Percentiles rank a stretch among this genome's conserved stretches.
These are phyloP conservation scores for Pseudochirops corinnae DNA, from an alignment of 2,797 vertebrate genomes.

Conservation along the genomic window DNA sequence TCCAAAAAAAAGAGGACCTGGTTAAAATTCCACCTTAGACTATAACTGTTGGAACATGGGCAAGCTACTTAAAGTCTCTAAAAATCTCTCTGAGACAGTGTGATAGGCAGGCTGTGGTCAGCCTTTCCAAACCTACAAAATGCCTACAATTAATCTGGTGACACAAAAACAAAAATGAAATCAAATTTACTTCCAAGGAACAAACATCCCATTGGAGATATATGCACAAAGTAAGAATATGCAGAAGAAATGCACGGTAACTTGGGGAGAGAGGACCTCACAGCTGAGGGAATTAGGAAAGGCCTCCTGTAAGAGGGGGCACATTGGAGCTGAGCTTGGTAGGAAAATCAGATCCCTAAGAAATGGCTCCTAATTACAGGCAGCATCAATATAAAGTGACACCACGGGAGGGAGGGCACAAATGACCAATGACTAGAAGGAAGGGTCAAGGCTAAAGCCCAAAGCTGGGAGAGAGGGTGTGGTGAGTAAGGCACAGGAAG, in stretches of 20 bases:
- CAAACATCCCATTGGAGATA: not conserved
- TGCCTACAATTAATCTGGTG: not conserved
- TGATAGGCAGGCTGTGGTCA: not conserved
- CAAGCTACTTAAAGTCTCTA: not conserved
- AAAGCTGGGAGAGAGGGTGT: not conserved
- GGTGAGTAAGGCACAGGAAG: not conserved
- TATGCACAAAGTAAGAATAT: not conserved
- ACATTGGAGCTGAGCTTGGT: not conserved
- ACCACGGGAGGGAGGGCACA: not conserved
- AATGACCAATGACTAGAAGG: not conserved
- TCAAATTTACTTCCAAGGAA: not conserved
- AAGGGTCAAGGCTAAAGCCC: not conserved
- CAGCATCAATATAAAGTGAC: not conserved
- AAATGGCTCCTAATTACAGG: not conserved
- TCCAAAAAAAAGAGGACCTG: not conserved
- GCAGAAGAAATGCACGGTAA: not conserved
- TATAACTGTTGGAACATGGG: not conserved
- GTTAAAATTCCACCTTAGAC: not conserved
- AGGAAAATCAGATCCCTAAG: not conserved
- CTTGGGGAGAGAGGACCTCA: not conserved
- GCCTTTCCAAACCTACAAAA: not conserved
- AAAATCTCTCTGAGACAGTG: too few species aligned
- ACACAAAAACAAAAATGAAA: not conserved
- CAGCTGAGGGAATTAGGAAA: not conserved
- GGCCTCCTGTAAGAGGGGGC: not conserved